phyloP scores from a whole-genome alignment of 1,140 invertebrate species.

The Saxidomus purpurata region DNA sequence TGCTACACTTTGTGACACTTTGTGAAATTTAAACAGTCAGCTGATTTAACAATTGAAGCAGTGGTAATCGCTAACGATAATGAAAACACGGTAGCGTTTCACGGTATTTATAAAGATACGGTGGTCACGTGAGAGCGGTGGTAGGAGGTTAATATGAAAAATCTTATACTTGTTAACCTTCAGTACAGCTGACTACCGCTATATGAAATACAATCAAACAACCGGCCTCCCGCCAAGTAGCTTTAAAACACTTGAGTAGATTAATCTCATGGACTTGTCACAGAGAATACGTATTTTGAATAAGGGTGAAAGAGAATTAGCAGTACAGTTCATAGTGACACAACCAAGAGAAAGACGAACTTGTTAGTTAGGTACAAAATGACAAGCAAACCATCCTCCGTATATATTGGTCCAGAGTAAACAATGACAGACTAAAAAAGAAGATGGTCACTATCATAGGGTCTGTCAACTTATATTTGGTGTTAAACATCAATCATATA shows the following conservation, averaged over 20 bases:
- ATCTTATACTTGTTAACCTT: slow-evolving; percentile 12
- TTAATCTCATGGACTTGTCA: slow-evolving; percentile 4
- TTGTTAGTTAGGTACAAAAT: background rate
- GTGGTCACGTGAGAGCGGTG: background rate
- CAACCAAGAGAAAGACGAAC: background rate
- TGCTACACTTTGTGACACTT: no score
- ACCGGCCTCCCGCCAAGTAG: background rate
- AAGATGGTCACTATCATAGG: no score
- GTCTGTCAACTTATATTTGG: no score
- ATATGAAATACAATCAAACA: background rate
- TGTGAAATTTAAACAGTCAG: no score
- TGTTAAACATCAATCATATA: no score
- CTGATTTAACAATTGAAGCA: background rate
- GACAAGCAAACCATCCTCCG: background rate
- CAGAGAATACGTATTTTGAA: background rate
- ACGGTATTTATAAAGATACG: slow-evolving; percentile 16
- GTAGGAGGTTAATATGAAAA: slow-evolving; percentile 9
- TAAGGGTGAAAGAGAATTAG: background rate
- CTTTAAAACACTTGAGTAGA: slow-evolving; percentile 1
- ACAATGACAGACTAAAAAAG: no score
- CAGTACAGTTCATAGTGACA: background rate
- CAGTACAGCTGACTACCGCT: background rate
- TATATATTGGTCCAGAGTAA: no score
- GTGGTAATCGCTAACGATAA: background rate
- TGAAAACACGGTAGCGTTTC: background rate